Percentiles rank a stretch among this genome's conserved stretches.
Evolutionary conservation across 2,888 invertebrate genomes (phyloP).

Genomic region (Drosophila mettleri): DNA sequence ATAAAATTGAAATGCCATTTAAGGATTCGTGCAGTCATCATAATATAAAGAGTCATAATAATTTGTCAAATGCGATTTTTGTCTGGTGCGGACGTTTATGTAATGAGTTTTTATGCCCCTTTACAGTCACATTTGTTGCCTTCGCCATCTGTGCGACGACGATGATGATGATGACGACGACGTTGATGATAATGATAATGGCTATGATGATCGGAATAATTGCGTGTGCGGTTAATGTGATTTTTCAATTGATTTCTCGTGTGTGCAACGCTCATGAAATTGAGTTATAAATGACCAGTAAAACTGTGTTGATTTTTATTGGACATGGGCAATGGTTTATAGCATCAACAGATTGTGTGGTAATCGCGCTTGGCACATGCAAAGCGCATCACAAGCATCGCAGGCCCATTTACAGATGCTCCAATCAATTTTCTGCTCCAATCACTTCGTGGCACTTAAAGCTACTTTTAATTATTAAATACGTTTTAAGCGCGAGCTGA

Average conservation of each 20-base stretch:
- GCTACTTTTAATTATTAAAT: neutral
- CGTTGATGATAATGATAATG: slow-evolving; percentile 10
- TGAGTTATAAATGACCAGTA: slow-evolving; percentile 64
- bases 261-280: slow-evolving; percentile 51
- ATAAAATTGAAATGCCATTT: slow-evolving; percentile 60
- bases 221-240: slow-evolving; percentile 67
- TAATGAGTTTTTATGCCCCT: slow-evolving; percentile 66
- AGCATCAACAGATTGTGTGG: slow-evolving; percentile 39
- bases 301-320: slow-evolving; percentile 64
- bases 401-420: neutral
- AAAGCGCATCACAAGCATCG: slow-evolving; percentile 1
- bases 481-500: neutral
- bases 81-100: slow-evolving; percentile 68
- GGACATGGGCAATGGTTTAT: slow-evolving; percentile 36
- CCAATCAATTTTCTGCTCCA: neutral
- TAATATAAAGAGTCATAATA: slow-evolving; percentile 60
- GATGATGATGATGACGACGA: slow-evolving; percentile 18
- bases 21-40: slow-evolving; percentile 42
- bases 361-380: slow-evolving; percentile 22
- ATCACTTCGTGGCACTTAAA: neutral
- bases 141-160: slow-evolving; percentile 26
- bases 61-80: slow-evolving; percentile 71
- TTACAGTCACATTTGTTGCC: slow-evolving; percentile 43
- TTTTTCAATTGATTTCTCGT: slow-evolving; percentile 67
- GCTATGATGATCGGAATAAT: slow-evolving; percentile 47